Conservation (phyloP, 2,797 vertebrate genomes). For the Alcedo quadribrachys region DNA sequence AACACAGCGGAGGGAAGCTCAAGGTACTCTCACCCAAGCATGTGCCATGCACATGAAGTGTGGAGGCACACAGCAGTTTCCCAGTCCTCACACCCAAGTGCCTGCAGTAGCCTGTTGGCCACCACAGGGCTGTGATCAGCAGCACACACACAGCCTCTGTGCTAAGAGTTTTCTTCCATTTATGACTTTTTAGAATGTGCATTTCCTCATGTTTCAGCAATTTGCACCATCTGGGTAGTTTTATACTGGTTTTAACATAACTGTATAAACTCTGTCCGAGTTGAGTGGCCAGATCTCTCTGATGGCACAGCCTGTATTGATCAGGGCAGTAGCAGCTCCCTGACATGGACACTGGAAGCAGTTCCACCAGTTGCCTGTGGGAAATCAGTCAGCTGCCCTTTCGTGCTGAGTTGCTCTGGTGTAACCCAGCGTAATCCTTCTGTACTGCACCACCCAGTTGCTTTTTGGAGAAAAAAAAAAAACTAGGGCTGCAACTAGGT, state of each 20-base stretch:
- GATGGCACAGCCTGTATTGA: background rate
- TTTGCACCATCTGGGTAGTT: background rate
- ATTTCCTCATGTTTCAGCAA: background rate
- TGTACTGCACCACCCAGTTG: background rate
- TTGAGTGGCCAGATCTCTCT: background rate
- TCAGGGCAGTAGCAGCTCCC: background rate
- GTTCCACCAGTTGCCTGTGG: background rate
- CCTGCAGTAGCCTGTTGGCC: background rate
- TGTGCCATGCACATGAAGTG: background rate
- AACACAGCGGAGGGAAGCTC: background rate
- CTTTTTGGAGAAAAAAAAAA: background rate
- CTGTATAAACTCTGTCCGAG: background rate
- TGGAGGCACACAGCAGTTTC: background rate
- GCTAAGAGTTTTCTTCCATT: background rate
- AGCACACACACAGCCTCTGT: background rate
- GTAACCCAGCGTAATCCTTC: background rate
- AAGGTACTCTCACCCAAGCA: background rate
- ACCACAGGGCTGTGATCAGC: background rate
- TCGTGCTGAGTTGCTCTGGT: background rate
- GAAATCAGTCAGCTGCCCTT: background rate
- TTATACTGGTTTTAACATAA: background rate
- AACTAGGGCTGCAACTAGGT: background rate
- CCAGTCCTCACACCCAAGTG: background rate
- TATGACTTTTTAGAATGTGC: background rate
- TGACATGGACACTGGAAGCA: background rate